Percentiles rank a stretch among this genome's conserved stretches.
Evolutionary conservation across 1,140 invertebrate species (phyloP).

Genomic region (Phymastichus coffea): DNA sequence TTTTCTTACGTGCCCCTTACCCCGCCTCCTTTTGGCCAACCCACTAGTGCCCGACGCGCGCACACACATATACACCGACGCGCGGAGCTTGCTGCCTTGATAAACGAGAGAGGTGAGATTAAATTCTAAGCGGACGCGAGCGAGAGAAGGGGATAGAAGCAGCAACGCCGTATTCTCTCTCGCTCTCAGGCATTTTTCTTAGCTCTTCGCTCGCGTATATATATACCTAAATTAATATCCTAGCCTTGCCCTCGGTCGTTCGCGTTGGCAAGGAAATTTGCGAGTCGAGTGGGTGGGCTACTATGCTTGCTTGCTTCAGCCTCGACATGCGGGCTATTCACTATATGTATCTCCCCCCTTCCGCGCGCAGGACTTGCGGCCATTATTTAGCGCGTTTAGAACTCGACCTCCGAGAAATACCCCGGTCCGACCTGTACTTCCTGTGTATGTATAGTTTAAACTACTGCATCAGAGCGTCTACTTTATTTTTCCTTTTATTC

Average conservation of each 20-base stretch:
- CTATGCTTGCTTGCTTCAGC: constrained; percentile 4
- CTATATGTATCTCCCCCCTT: constrained; percentile 12
- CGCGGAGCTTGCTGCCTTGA: background rate
- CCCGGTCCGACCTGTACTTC: too few species aligned
- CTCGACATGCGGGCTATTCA: constrained; percentile 38
- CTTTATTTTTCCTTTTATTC: too few species aligned
- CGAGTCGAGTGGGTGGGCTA: constrained; percentile 12
- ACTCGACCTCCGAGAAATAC: constrained; percentile 42
- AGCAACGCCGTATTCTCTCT: constrained; percentile 5
- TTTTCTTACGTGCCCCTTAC: constrained; percentile 32
- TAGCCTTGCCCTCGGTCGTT: constrained; percentile 28
- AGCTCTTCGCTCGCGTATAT: constrained; percentile 43
- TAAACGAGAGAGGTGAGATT: constrained; percentile 43
- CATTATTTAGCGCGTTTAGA: constrained; percentile 55
- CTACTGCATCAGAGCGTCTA: too few species aligned
- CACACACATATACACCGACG: background rate
- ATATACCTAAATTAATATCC: constrained; percentile 51
- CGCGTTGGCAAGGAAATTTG: constrained; percentile 31
- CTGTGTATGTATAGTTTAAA: constrained; percentile 21
- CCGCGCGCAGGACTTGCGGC: constrained; percentile 45
- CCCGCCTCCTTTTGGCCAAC: constrained; percentile 6
- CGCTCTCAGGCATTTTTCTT: constrained; percentile 49
- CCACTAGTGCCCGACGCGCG: background rate
- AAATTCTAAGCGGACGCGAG: constrained; percentile 44
- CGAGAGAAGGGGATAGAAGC: background rate